Evolutionary conservation across 92 coral and sea anemone species (phyloP), one percentile per base, ranked within the genome.

Genomic region (Epizoanthus illoricatus): DNA sequence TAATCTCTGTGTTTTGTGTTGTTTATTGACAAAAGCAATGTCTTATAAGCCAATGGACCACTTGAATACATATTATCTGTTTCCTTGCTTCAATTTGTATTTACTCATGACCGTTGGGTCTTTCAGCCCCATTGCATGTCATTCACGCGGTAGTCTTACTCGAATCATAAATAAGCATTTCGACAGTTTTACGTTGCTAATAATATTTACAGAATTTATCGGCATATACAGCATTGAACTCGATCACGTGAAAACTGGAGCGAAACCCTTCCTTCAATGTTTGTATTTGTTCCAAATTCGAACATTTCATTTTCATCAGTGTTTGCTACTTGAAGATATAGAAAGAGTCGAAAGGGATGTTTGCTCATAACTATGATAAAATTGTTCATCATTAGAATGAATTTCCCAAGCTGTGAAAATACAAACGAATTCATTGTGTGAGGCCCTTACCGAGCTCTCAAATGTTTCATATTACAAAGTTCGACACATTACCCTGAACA

Each of bases 391-490:
- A 13, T n/a, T 68, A 4, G 19, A 74, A 36, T 56, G 80, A 42
- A 33, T 54, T 57, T 55, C 47, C 57, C 33, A 74, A 71, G 59
- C 39, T 71, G 73, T 68, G 49, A 68, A 68, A 68, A 39, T 68
- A 15, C 17, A 68, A 52, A 68, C 73, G 5, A 68, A 68, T 39
- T 7, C 16, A 68, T n/a, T 71, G 60, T 24, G 40, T 10, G 28
- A 13, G 24, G 66, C 40, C n/a, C 21, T 40, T 12, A 57, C 43
- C 33, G 18, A 21, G 8, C 18, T 21, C 23, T 10, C 40, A 49
- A 8, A 23, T 19, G 12, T 55, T 0, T 7, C n/a, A 17, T 28
- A 28, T 24, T 40, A 52, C 15, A 10, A 17, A 21, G 19, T 54
- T 24, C 45, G 28, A 24, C 65, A 56, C 39, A 55, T 54, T 17